Evolutionary conservation across 2,113 vertebrate genomes (phyloP).

Genomic region (Malurus melanocephalus): DNA sequence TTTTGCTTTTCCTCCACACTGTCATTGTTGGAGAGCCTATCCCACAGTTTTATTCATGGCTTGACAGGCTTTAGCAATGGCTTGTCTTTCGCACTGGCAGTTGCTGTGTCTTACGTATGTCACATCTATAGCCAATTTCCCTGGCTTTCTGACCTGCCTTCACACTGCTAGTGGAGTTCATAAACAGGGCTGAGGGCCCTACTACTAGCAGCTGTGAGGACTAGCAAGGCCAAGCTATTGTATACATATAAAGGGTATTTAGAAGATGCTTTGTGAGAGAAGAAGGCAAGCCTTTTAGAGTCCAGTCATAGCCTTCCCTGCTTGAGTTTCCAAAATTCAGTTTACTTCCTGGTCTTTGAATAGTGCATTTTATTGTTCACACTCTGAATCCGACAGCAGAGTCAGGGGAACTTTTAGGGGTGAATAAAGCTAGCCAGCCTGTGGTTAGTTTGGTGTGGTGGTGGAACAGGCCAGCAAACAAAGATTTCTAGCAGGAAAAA

Average conservation of each 20-base stretch:
- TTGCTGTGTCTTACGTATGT: neutral
- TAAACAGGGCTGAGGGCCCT: neutral
- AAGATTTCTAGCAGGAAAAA: neutral
- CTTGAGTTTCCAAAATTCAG: neutral
- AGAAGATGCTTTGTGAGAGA: neutral
- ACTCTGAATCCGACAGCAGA: neutral
- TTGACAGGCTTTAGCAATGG: neutral
- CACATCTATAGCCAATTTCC: neutral
- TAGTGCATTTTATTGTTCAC: neutral
- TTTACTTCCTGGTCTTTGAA: slow-evolving; percentile 7
- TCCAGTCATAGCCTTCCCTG: neutral
- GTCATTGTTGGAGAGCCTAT: neutral
- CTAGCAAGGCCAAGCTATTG: neutral
- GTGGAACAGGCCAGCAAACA: neutral
- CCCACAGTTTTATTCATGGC: neutral
- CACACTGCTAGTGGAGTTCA: neutral
- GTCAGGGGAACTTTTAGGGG: neutral
- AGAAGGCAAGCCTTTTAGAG: neutral
- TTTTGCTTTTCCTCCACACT: neutral
- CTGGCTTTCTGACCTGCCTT: neutral
- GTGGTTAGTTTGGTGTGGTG: neutral
- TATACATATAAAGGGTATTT: neutral
- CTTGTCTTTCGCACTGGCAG: neutral
- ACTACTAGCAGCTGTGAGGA: neutral
- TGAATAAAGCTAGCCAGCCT: neutral